phyloP scores from a whole-genome alignment of 2,888 invertebrate genomes.

The Stratiomys singularior region DNA sequence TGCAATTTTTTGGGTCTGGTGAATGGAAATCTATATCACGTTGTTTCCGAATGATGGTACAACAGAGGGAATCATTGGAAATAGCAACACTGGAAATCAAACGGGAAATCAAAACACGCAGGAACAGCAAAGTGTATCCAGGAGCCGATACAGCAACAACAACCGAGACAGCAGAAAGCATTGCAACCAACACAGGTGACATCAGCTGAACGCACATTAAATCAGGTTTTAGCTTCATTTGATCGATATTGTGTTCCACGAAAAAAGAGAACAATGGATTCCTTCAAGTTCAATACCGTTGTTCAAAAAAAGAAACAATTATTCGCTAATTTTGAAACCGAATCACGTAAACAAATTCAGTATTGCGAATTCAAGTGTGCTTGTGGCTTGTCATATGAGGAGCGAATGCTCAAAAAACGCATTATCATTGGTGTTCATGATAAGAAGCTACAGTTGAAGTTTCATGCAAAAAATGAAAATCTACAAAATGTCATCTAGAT shows the following conservation, averaged over 20 bases:
- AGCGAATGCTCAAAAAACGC: conserved; percentile 53
- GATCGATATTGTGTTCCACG: conserved; percentile 49
- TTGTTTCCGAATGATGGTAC: conserved; percentile 44
- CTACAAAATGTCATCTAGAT: conserved; percentile 50
- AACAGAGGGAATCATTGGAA: conserved; percentile 7
- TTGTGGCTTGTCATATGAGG: conserved; percentile 36
- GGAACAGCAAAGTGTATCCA: no score
- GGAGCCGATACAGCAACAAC: neutral
- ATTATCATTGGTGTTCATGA: conserved; percentile 52
- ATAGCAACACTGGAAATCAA: no score
- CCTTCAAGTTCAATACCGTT: conserved; percentile 50
- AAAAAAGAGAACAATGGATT: conserved; percentile 49
- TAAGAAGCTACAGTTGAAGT: conserved; percentile 52
- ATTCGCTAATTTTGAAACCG: conserved; percentile 47
- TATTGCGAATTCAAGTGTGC: conserved; percentile 52
- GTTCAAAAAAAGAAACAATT: conserved; percentile 47
- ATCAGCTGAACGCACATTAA: conserved; percentile 24
- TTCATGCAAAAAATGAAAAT: conserved; percentile 51
- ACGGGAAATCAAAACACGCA: no score
- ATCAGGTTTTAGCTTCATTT: conserved; percentile 47
- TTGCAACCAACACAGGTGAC: neutral
- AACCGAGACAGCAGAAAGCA: neutral
- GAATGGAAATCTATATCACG: conserved; percentile 46
- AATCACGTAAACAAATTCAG: conserved; percentile 49
- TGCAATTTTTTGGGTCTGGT: conserved; percentile 24